Conservation (phyloP, 2,113 vertebrate species). For the Carollia perspicillata region DNA sequence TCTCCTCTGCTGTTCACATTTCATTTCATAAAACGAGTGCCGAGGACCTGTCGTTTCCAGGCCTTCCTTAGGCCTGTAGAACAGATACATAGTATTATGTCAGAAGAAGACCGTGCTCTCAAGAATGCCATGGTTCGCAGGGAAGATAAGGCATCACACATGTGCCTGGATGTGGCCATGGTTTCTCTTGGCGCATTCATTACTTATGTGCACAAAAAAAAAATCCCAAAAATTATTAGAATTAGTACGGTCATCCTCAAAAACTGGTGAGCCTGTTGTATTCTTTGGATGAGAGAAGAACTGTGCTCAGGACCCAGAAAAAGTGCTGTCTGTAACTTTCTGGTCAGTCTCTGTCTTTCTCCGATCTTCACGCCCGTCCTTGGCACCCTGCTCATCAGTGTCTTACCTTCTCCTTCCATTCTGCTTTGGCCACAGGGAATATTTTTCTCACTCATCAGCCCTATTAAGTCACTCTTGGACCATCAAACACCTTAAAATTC, state of each 20-base stretch:
- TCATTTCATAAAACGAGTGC: neutral
- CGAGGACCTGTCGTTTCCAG: neutral
- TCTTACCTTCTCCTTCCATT: neutral
- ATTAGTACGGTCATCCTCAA: neutral
- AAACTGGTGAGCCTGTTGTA: neutral
- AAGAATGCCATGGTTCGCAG: neutral
- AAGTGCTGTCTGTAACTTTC: neutral
- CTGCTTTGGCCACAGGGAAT: neutral
- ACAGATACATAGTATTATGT: neutral
- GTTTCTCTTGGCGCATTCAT: neutral
- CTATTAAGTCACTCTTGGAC: neutral
- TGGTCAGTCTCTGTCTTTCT: neutral
- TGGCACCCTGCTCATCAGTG: neutral
- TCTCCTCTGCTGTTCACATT: neutral
- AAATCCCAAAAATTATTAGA: neutral
- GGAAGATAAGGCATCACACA: neutral
- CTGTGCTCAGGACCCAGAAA: neutral
- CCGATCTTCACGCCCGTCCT: neutral
- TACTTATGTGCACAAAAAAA: neutral
- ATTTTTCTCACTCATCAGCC: neutral
- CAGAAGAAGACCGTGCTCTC: neutral
- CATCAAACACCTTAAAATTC: neutral
- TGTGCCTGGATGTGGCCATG: neutral
- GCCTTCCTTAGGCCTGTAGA: neutral
- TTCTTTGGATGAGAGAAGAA: neutral